Evolutionary conservation across 2,113 vertebrate species (phyloP).

Genomic region (Paramisgurnus dabryanus): DNA sequence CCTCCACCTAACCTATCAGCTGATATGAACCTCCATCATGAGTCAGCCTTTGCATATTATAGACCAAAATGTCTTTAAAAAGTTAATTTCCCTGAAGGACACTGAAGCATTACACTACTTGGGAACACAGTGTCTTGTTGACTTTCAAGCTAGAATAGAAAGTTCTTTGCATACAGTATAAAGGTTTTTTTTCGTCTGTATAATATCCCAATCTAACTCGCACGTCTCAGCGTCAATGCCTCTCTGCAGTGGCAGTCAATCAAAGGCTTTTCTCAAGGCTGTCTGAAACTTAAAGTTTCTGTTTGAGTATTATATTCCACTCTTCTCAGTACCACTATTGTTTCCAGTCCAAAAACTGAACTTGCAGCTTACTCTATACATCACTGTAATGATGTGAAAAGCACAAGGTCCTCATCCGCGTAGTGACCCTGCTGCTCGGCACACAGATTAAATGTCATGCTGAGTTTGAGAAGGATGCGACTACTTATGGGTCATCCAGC

Average conservation of each 20-base stretch:
- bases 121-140: neutral
- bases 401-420: conserved; percentile 33
- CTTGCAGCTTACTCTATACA: neutral
- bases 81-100: too few relatives aligned
- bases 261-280: conserved; percentile 40
- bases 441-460: conserved; percentile 50
- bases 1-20: too few relatives aligned
- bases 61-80: too few relatives aligned
- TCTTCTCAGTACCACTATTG: neutral
- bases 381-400: conserved; percentile 28
- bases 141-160: neutral
- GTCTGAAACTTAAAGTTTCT: conserved; percentile 35
- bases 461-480: conserved; percentile 33
- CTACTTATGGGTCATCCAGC: neutral
- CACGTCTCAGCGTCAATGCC: conserved; percentile 41
- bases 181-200: conserved; percentile 20
- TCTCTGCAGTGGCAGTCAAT: conserved; percentile 49
- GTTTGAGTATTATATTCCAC: conserved; percentile 31
- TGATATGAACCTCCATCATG: too few relatives aligned
- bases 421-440: conserved; percentile 30
- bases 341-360: neutral
- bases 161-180: neutral
- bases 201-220: conserved; percentile 34
- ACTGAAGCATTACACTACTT: neutral
- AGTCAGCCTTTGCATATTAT: too few relatives aligned